Conservation (phyloP, 2,888 invertebrate species). For the Mantis religiosa region DNA sequence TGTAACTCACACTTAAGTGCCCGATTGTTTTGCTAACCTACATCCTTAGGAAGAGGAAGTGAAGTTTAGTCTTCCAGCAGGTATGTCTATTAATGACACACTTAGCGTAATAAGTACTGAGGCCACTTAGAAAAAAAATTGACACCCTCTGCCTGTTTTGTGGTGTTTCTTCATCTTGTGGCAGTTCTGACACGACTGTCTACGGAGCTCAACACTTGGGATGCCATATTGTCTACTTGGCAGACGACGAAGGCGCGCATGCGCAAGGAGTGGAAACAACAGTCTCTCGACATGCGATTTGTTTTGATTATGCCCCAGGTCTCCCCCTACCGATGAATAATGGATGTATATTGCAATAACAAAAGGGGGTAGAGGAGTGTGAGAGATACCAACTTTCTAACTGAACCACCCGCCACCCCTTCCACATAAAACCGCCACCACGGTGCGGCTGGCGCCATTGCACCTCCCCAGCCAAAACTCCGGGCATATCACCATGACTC, state of each 20-base stretch:
- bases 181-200: no score
- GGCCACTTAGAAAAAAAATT: no score
- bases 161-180: no score
- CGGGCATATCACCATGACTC: constrained; percentile 26
- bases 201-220: not conserved
- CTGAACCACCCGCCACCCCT: constrained; percentile 10
- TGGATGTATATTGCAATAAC: constrained; percentile 35
- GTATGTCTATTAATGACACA: no score
- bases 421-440: not conserved
- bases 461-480: constrained; percentile 13
- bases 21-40: no score
- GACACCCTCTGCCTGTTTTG: no score
- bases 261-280: constrained; percentile 14
- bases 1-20: no score
- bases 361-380: constrained; percentile 26
- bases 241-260: not conserved
- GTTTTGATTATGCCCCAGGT: constrained; percentile 34
- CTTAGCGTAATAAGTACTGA: no score
- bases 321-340: constrained; percentile 34
- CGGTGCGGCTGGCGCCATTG: constrained; percentile 17
- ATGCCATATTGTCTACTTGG: not conserved
- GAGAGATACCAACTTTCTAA: constrained; percentile 16
- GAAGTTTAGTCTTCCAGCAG: no score
- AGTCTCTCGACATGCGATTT: constrained; percentile 33
- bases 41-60: no score